A percentile compares a stretch with the other conserved stretches of the same genome.
Evolutionary conservation across 2,888 invertebrate species (phyloP).

Genomic region (Aricia artaxerxes): DNA sequence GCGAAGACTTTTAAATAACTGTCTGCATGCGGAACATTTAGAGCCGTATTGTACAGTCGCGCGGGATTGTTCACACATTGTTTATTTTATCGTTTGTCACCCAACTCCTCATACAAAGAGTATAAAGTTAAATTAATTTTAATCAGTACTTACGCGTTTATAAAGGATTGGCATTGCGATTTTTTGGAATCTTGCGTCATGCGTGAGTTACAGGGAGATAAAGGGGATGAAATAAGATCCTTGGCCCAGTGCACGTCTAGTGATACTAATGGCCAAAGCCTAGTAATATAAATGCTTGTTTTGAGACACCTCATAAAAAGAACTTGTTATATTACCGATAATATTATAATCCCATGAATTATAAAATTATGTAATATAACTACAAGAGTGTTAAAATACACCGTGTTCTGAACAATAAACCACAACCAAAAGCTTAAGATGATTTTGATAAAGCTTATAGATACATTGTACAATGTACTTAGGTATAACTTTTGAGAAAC

Average conservation of each 20-base stretch:
- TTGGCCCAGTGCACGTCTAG: too few relatives aligned
- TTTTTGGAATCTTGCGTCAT: too few relatives aligned
- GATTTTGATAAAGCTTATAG: neutral
- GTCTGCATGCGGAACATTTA: neutral
- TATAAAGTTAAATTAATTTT: neutral
- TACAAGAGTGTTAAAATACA: neutral
- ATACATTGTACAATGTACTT: too few relatives aligned
- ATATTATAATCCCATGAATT: too few relatives aligned
- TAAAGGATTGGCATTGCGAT: neutral
- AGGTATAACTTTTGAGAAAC: neutral
- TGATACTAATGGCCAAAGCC: too few relatives aligned
- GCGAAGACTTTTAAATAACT: neutral
- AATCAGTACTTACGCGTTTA: neutral
- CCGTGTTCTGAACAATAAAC: neutral
- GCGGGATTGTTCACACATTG: neutral
- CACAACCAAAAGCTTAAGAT: neutral
- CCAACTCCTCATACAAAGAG: neutral
- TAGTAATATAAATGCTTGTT: too few relatives aligned
- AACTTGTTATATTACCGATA: too few relatives aligned
- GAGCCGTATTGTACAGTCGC: neutral
- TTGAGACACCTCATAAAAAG: too few relatives aligned
- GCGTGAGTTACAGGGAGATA: neutral
- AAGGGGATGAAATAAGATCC: neutral
- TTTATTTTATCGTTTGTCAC: constrained; percentile 1
- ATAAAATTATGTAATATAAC: too few relatives aligned